Base-by-base conservation (phyloP, 2,113 vertebrate genomes). In the Microtus richardsoni region DNA sequence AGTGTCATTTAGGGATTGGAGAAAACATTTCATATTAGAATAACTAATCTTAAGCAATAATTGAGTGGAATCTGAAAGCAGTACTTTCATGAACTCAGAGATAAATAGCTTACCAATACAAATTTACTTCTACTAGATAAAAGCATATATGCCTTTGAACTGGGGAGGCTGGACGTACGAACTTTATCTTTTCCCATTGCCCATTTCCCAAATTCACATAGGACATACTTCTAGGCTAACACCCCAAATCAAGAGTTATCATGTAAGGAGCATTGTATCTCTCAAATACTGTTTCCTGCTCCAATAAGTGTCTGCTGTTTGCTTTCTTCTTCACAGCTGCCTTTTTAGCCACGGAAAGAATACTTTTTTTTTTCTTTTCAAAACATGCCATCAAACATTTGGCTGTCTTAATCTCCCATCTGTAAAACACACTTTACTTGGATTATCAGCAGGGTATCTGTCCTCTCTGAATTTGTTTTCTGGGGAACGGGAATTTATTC, bases 361-460 rank as follows among this genome's bases (percentile, higher is more conserved):
- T 49, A 52, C 30, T 16, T 3, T 91, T 83, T 28, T 22, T 41
- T 41, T 71, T 71, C 60, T 71, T 90, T 44, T 7, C 88, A 94
- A 78, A 83, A 86, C 97, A 78, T 91, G 88, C 96, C 97, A 96
- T 98, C 83, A 75, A 95, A 95, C 96, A 98, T 97, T 98, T 97
- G 96, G 91, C 93, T 17, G 0, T 95, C 96, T 97, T 98, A 96
- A 98, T 98, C 97, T 98, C 89, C 98, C 96, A 98, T 98, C 98
- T 98, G 95, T 97, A 98, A 98, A 98, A 97, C 93, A 96, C 24
- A 77, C 93, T 98, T 98, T 97, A 91, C 97, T 98, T 97, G 97
- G 95, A 98, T 98, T 98, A 98, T 97, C 98, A 98, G 89, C 95
- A 92, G 92, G 82, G 58, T 19, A 64, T 97, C 93, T 93, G 84